A percentile compares a stretch with the other conserved stretches of the same genome.
Conservation (phyloP, 2,888 invertebrate genomes). For the Mallateleia sp. region DNA sequence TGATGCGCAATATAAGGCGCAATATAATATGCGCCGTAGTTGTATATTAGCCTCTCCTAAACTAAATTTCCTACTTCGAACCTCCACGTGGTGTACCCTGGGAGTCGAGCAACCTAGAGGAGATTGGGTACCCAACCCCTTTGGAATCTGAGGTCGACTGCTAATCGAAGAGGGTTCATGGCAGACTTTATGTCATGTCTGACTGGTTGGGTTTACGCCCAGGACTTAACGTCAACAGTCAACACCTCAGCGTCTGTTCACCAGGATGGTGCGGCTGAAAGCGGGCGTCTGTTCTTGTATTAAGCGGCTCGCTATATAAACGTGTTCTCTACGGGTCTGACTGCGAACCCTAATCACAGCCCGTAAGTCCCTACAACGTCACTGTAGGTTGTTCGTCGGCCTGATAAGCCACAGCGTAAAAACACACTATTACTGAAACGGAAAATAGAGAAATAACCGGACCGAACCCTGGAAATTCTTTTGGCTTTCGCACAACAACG, state of each 20-base stretch:
- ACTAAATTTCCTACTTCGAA: conserved; percentile 23
- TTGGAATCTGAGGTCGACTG: conserved; percentile 11
- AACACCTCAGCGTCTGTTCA: conserved; percentile 19
- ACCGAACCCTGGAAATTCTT: conserved; percentile 16
- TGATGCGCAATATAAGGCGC: too few species aligned
- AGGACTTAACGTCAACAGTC: conserved; percentile 3
- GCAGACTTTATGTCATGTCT: conserved; percentile 5
- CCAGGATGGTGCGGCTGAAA: conserved; percentile 14
- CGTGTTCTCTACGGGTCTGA: background rate
- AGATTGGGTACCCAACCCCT: conserved; percentile 29
- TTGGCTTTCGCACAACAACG: conserved; percentile 4
- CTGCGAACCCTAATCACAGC: background rate
- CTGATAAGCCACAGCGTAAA: conserved; percentile 2
- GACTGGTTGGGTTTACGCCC: background rate
- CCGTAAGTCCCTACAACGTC: background rate
- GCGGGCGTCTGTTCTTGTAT: conserved; percentile 32
- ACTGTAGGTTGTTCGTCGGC: conserved; percentile 3
- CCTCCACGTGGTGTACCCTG: too few species aligned
- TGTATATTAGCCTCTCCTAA: too few species aligned
- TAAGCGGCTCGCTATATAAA: conserved; percentile 40
- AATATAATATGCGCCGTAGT: too few species aligned
- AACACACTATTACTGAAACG: background rate
- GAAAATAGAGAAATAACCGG: conserved; percentile 23
- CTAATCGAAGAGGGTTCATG: conserved; percentile 31
- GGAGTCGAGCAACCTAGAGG: too few species aligned